Evolutionary conservation across 2,113 vertebrate species (phyloP).

Genomic region (Bubo scandiacus): DNA sequence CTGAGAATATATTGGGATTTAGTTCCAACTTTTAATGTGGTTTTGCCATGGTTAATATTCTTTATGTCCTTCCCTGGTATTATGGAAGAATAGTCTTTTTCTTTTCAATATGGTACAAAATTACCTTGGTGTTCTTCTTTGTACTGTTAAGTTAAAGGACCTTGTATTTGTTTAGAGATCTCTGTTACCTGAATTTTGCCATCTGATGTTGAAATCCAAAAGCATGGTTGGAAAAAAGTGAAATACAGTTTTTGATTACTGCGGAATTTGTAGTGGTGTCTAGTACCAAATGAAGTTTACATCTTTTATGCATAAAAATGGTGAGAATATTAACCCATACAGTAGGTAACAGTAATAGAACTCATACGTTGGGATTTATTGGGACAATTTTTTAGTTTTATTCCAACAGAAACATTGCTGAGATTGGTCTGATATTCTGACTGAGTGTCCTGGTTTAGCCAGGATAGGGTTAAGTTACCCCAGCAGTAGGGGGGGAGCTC

Average conservation of each 20-base stretch:
- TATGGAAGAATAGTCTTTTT: background rate
- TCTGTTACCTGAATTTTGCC: background rate
- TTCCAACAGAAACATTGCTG: accelerated
- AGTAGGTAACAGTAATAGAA: background rate
- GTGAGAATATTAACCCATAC: background rate
- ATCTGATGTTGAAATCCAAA: background rate
- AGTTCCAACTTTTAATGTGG: background rate
- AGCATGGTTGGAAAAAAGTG: background rate
- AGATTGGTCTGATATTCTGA: background rate
- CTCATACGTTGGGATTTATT: background rate
- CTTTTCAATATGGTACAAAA: background rate
- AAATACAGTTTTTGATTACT: background rate
- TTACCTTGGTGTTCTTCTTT: background rate
- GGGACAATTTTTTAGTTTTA: background rate
- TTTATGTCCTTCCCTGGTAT: background rate
- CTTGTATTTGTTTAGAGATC: background rate
- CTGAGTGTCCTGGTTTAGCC: background rate
- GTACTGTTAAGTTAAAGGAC: background rate
- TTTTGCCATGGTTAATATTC: background rate
- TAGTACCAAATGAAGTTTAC: background rate
- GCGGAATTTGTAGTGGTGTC: background rate
- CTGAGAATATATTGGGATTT: background rate
- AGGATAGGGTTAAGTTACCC: no score
- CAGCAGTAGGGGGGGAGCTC: no score
- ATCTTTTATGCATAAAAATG: background rate